Base-by-base conservation (phyloP, 2,113 vertebrate species). In the Terrapene triunguis region DNA sequence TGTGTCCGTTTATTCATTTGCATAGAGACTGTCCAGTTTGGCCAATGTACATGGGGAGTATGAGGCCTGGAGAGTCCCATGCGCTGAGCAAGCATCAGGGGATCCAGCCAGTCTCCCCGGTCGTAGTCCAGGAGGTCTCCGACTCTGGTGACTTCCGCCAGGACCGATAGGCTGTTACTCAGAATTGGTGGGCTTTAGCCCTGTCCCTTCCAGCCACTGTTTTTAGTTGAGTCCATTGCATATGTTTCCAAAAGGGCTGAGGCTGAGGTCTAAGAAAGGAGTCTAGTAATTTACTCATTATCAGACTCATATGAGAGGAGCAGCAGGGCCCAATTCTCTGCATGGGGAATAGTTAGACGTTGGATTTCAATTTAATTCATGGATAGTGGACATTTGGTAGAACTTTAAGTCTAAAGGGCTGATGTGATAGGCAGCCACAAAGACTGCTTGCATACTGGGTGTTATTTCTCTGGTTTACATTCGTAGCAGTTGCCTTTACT, bases 341-440 rank as follows among this genome's bases (percentile, higher is more conserved):
- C 22, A 12, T 44, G 24, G 10, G 38, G 24, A 69, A 69, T 69
- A 19, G 62, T 16, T 69, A n/a, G 62, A 69, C 62, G 9, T 17
- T n/a, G 35, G 14, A 65, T 65, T 35, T 65, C 62, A 35, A 7
- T 14, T 35, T 65, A 62, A 35, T 65, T 42, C 38, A 21, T 72
- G 65, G 35, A 72, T 25, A 24, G 22, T 6, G 10, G 69, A 42
- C 9, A 9, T 74, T 24, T 38, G 19, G 69, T 74, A 42, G 38
- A 25, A 44, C 21, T 74, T 44, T 42, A 13, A 21, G 10, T n/a
- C 19, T 25, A 76, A 35, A 0, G 0, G 12, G 38, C 1, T 1
- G 86, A 94, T 12, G 72, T 74, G 35, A 19, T 87, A 85, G 85
- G 62, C 85, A 95, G 83, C 21, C 76, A 81, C 22, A 88, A 94